Conservation (phyloP, 2,888 invertebrate genomes). For the Crematogaster levior region DNA sequence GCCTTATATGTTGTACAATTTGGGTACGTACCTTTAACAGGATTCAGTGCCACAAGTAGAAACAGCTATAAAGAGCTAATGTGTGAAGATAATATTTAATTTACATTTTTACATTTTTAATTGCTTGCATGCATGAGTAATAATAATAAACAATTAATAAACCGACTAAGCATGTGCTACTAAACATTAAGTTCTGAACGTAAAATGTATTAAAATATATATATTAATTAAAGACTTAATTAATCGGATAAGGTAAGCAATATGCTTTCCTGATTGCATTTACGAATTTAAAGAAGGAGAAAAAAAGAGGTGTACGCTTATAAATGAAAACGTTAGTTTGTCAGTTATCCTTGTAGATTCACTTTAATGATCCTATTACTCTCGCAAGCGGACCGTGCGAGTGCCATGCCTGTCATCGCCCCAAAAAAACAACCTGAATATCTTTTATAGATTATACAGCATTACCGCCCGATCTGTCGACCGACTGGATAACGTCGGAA, state of each 20-base stretch:
- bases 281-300: not conserved
- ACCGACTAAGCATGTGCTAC: not conserved
- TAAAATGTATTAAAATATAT: not conserved
- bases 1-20: constrained; percentile 39
- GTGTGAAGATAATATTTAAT: constrained; percentile 17
- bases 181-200: not conserved
- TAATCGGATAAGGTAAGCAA: constrained; percentile 35
- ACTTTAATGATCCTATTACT: constrained; percentile 8
- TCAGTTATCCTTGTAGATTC: not conserved
- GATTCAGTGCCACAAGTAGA: constrained; percentile 9
- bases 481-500: constrained; percentile 81
- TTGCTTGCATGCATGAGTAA: constrained; percentile 37
- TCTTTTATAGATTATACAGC: constrained; percentile 83
- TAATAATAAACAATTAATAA: constrained; percentile 25
- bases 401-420: not conserved
- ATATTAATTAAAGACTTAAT: not conserved
- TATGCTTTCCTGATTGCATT: not conserved
- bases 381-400: constrained; percentile 3
- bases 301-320: not conserved
- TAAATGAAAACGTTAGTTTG: not conserved
- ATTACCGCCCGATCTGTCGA: constrained; percentile 78
- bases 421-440: constrained; percentile 58
- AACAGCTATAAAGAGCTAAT: not conserved
- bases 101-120: not conserved
- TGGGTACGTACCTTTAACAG: not conserved